Evolutionary conservation across 2,888 invertebrate genomes (phyloP).

Genomic region (Meteorus cinctellus): DNA sequence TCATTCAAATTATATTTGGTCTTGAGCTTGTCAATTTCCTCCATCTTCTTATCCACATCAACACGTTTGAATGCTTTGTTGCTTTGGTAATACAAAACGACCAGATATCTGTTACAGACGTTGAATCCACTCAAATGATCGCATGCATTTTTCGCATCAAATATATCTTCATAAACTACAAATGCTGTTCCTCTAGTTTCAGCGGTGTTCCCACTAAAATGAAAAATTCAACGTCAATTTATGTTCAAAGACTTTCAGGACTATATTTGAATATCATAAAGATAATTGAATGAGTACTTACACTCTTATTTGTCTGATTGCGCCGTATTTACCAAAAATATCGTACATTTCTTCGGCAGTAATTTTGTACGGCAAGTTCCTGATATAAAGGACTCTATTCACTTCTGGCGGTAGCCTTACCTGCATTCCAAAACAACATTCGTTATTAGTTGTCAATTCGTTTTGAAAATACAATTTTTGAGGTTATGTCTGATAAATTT

Average conservation of each 20-base stretch:
- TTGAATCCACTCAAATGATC: slow-evolving; percentile 99
- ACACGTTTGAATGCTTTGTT: slow-evolving; percentile 96
- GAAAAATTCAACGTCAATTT: slow-evolving; percentile 6
- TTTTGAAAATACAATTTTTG: not conserved
- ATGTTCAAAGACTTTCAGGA: not conserved
- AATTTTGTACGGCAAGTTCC: slow-evolving; percentile 99
- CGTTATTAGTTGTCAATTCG: not conserved
- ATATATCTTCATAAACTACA: slow-evolving; percentile 99
- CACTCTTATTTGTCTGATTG: slow-evolving; percentile 98
- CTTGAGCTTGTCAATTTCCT: slow-evolving; percentile 95
- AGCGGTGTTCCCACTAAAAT: slow-evolving; percentile 93
- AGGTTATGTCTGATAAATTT: slow-evolving; percentile 41
- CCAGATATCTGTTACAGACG: slow-evolving; percentile 98
- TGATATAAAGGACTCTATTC: slow-evolving; percentile 95
- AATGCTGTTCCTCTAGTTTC: slow-evolving; percentile 99
- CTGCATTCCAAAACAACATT: slow-evolving; percentile 73
- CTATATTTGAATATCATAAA: not conserved
- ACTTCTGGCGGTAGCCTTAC: slow-evolving; percentile 99
- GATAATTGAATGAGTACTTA: slow-evolving; percentile 75
- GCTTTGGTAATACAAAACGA: slow-evolving; percentile 98
- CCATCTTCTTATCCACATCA: slow-evolving; percentile 96
- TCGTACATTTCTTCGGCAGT: slow-evolving; percentile 99
- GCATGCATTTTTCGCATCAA: slow-evolving; percentile 99
- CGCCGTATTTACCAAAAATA: slow-evolving; percentile 99
- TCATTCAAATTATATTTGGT: slow-evolving; percentile 82